These are phyloP conservation scores for Catharus ustulatus DNA, from an alignment of 2,797 vertebrate genomes.

Conservation along the genomic window DNA sequence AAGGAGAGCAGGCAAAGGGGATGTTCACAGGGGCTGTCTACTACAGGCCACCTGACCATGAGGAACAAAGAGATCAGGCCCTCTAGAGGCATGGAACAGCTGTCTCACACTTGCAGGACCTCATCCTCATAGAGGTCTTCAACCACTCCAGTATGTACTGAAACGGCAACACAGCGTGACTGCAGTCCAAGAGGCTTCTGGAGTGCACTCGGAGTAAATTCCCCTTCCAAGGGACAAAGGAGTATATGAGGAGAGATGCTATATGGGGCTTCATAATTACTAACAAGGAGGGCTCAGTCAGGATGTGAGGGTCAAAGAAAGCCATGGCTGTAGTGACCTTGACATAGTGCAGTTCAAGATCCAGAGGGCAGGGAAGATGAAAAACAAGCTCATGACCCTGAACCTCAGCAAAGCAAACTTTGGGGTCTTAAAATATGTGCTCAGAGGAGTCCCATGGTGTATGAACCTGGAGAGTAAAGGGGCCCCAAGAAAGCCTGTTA, in stretches of 20 bases:
- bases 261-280: background rate
- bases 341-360: background rate
- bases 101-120: background rate
- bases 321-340: background rate
- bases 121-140: background rate
- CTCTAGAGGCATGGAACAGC: background rate
- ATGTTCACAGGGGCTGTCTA: background rate
- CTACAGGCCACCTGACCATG: background rate
- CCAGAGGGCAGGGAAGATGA: background rate
- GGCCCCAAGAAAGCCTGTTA: background rate
- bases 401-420: background rate
- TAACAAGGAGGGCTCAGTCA: rapidly evolving
- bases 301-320: background rate
- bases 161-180: background rate
- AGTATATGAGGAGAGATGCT: background rate
- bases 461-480: background rate
- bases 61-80: background rate
- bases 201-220: background rate
- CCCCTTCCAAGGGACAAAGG: background rate
- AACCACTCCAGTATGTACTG: background rate
- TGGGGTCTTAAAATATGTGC: background rate
- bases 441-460: background rate
- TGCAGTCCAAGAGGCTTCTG: background rate
- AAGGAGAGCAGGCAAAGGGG: background rate
- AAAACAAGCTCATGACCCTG: background rate